phyloP scores from a whole-genome alignment of 2,888 invertebrate species.

The Leptinotarsa rubiginosa region DNA sequence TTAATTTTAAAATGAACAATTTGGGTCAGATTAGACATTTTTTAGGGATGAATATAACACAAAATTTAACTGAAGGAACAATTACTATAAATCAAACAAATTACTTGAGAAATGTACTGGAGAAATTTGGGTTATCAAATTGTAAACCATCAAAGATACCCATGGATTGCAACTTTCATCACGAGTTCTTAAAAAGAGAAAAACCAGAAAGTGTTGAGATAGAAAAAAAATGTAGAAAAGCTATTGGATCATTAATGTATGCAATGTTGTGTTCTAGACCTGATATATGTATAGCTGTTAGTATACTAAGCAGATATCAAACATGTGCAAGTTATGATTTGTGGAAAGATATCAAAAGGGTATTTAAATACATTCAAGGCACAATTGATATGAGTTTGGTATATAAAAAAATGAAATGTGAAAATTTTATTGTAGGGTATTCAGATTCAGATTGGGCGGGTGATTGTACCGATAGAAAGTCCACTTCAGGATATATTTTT shows the following conservation, averaged over 20 bases:
- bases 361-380: conserved; percentile 39
- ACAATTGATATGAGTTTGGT: conserved; percentile 36
- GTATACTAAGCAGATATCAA: conserved; percentile 40
- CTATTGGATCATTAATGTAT: conserved; percentile 44
- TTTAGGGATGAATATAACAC: conserved; percentile 35
- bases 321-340: neutral
- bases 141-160: conserved; percentile 20
- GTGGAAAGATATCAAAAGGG: conserved; percentile 37
- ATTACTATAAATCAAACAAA: too few species aligned
- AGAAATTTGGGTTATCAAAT: neutral
- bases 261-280: conserved; percentile 40
- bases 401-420: conserved; percentile 23
- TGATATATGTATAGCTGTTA: conserved; percentile 37
- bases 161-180: conserved; percentile 34
- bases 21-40: conserved; percentile 35
- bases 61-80: conserved; percentile 26
- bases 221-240: conserved; percentile 31
- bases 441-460: conserved; percentile 35
- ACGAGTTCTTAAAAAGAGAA: conserved; percentile 26
- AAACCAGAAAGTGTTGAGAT: conserved; percentile 31
- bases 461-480: conserved; percentile 31
- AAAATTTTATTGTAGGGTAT: conserved; percentile 22
- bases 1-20: conserved; percentile 39
- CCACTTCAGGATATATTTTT: conserved; percentile 51
- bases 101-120: too few species aligned